These are phyloP conservation scores for Drosophila yooni DNA, from an alignment of 2,888 invertebrate genomes.

Conservation along the genomic window DNA sequence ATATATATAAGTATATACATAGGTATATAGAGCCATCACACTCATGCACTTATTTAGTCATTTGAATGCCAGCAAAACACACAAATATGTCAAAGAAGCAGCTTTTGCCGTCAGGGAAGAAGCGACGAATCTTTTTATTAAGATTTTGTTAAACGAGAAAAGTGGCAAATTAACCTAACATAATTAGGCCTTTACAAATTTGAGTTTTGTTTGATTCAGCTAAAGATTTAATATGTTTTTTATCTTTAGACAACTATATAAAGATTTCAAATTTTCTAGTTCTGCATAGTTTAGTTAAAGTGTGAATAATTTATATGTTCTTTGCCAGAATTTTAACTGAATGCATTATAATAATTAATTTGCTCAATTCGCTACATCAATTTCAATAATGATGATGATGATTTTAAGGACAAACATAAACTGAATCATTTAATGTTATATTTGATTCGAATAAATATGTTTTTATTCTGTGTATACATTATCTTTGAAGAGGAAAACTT, in stretches of 20 bases:
- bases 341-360: not conserved
- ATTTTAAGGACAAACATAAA: too few relatives aligned
- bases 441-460: not conserved
- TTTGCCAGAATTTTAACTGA: not conserved
- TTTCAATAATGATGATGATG: not conserved
- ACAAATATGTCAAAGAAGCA: slow-evolving; percentile 12
- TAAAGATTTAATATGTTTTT: not conserved
- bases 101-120: slow-evolving; percentile 15
- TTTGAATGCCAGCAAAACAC: slow-evolving; percentile 43
- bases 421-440: not conserved
- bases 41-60: slow-evolving; percentile 38
- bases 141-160: not conserved
- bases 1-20: slow-evolving; percentile 7
- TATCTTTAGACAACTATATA: too few relatives aligned
- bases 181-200: not conserved
- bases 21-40: slow-evolving; percentile 5
- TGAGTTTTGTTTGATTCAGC: not conserved
- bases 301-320: not conserved
- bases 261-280: not conserved
- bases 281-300: not conserved
- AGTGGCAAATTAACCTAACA: not conserved
- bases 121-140: not conserved
- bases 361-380: not conserved
- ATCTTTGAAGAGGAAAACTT: not conserved
- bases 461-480: not conserved